Conservation (phyloP, 2,113 vertebrate genomes). For the Antechinus flavipes region DNA sequence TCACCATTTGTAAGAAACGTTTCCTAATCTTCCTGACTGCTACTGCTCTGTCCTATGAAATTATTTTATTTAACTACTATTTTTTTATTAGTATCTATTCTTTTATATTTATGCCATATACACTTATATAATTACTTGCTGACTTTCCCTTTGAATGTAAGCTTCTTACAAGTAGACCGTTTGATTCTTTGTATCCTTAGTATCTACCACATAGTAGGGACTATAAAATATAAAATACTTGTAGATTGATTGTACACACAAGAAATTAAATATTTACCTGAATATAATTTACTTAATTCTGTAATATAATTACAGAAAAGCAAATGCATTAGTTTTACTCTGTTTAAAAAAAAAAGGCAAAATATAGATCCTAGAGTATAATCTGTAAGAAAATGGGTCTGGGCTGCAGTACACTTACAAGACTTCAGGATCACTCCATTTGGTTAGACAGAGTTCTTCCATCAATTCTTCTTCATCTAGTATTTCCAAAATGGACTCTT, state of each 20-base stretch:
- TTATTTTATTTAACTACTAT: neutral
- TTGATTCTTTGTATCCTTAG: neutral
- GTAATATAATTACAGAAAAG: neutral
- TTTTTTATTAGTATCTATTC: neutral
- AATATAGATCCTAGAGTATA: neutral
- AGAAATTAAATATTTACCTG: neutral
- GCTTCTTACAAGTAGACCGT: neutral
- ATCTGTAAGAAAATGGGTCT: neutral
- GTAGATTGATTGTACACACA: neutral
- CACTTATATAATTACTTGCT: neutral
- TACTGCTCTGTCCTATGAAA: neutral
- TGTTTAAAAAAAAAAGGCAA: neutral
- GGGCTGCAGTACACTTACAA: slow-evolving; percentile 88
- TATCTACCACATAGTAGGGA: neutral
- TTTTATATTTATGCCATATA: neutral
- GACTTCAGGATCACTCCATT: slow-evolving; percentile 92
- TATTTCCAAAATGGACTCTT: slow-evolving; percentile 94
- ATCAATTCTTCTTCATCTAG: slow-evolving; percentile 96
- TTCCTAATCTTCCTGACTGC: neutral
- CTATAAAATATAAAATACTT: neutral
- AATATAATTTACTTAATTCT: neutral
- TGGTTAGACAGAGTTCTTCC: slow-evolving; percentile 96
- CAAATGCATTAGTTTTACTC: neutral
- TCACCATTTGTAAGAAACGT: neutral
- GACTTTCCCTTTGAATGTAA: neutral